phyloP scores from a whole-genome alignment of 2,888 invertebrate species.

The Leptopterna dolabrata region DNA sequence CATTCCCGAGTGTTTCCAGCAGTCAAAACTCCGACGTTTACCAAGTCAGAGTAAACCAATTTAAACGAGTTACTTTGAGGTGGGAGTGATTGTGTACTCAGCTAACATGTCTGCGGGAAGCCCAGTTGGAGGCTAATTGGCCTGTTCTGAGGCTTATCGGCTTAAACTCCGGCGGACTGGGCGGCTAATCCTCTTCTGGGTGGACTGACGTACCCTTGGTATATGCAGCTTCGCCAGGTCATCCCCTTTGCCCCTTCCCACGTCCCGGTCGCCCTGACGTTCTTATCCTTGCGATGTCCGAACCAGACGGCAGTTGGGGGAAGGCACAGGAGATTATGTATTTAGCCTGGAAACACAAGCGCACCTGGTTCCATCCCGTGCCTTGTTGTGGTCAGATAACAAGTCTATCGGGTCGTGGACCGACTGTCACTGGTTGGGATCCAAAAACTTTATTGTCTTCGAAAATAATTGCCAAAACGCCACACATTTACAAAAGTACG shows the following conservation, averaged over 20 bases:
- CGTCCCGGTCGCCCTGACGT: not conserved
- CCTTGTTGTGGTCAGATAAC: no score
- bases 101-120: constrained; percentile 51
- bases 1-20: not conserved
- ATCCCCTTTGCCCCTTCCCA: not conserved
- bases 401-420: no score
- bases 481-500: no score
- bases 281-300: not conserved
- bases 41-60: constrained; percentile 30
- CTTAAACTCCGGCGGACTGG: constrained; percentile 39
- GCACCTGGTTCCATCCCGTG: no score
- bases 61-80: constrained; percentile 49
- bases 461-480: no score
- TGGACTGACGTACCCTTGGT: not conserved
- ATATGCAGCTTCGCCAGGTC: not conserved
- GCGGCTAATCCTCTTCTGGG: constrained; percentile 40
- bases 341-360: no score
- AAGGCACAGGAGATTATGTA: not conserved
- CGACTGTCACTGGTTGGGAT: no score
- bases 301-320: not conserved
- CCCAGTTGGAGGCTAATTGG: constrained; percentile 51
- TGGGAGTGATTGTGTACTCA: constrained; percentile 53
- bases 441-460: no score
- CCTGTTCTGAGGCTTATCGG: constrained; percentile 49
- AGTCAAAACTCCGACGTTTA: not conserved